Conservation (phyloP, 2,113 vertebrate species). For the Parus major region DNA sequence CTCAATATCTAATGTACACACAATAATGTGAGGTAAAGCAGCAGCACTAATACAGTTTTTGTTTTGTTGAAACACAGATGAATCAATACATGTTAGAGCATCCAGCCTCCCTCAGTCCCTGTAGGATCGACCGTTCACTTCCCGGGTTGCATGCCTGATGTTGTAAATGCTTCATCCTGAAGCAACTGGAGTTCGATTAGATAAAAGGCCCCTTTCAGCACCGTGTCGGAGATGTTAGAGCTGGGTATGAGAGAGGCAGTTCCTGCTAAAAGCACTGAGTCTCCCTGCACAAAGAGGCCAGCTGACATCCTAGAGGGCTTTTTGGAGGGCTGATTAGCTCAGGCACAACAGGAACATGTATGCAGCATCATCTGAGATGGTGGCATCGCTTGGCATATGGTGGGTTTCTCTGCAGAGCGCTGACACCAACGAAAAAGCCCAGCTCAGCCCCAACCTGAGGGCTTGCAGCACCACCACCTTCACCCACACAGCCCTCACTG, state of each 20-base stretch:
- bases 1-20: neutral
- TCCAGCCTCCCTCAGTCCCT: neutral
- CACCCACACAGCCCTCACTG: neutral
- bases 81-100: conserved; percentile 44
- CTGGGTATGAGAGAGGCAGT: neutral
- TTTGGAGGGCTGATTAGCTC: neutral
- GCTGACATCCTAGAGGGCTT: neutral
- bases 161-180: neutral
- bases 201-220: neutral
- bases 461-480: neutral
- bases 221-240: neutral
- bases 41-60: neutral
- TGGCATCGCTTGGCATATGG: neutral
- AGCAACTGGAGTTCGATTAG: neutral
- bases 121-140: neutral
- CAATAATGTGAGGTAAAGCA: neutral
- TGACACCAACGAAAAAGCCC: neutral
- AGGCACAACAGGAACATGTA: accelerated
- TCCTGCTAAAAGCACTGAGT: neutral
- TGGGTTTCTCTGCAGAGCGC: neutral
- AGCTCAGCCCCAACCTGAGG: neutral
- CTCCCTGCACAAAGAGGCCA: neutral
- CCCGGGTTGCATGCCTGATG: neutral
- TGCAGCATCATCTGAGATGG: neutral
- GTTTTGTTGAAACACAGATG: neutral